Evolutionary conservation across 2,113 vertebrate species (phyloP).

Genomic region (Chaenogobius annularis): DNA sequence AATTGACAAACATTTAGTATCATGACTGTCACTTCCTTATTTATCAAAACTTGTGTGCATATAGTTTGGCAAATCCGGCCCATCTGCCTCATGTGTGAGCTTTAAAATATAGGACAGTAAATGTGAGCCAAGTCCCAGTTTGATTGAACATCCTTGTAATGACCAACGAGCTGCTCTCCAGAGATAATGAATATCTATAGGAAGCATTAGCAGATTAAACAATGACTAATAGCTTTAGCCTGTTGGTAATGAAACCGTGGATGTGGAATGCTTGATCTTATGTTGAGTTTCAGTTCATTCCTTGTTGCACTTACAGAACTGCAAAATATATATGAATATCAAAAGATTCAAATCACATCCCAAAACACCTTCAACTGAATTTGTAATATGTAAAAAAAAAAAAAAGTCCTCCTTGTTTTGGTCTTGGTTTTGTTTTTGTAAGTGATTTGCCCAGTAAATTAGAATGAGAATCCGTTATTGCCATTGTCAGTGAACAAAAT

Average conservation of each 20-base stretch:
- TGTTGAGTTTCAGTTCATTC: too few species aligned
- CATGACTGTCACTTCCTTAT: conserved; percentile 27
- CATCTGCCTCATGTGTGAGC: conserved; percentile 40
- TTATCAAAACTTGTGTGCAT: conserved; percentile 48
- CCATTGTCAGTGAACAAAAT: too few species aligned
- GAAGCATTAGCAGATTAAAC: conserved; percentile 34
- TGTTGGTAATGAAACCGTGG: conserved; percentile 21
- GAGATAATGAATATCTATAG: conserved; percentile 20
- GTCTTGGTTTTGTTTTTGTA: too few species aligned
- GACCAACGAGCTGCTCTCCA: conserved; percentile 33
- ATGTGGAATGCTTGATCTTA: background rate
- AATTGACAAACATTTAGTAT: conserved; percentile 35
- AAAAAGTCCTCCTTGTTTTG: too few species aligned
- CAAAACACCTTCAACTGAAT: too few species aligned
- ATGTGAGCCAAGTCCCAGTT: conserved; percentile 23
- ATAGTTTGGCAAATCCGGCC: conserved; percentile 30
- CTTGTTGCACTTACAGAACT: too few species aligned
- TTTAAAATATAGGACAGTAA: conserved; percentile 26
- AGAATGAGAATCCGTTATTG: too few species aligned
- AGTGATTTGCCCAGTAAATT: too few species aligned
- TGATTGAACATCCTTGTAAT: conserved; percentile 30
- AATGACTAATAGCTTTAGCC: conserved; percentile 30
- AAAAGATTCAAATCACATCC: too few species aligned
- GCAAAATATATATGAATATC: too few species aligned
- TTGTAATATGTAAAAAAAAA: too few species aligned